Evolutionary conservation across 2,888 invertebrate species (phyloP).

Genomic region (Cryptophagus acutangulus): DNA sequence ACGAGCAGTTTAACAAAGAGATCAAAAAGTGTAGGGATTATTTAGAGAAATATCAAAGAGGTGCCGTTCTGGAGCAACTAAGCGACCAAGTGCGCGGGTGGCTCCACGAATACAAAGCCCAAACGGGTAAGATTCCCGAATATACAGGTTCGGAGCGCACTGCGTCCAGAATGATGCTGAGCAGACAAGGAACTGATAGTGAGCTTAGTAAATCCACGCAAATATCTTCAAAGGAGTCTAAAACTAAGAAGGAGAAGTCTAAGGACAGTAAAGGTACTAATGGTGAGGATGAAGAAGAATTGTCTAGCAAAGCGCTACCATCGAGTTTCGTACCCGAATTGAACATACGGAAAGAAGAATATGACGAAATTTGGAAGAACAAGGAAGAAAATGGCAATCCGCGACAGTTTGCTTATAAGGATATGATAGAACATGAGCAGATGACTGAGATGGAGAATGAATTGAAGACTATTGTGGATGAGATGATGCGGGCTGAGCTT

Average conservation of each 20-base stretch:
- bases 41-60: constrained; percentile 66
- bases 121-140: constrained; percentile 84
- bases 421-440: constrained; percentile 82
- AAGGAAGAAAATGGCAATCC: constrained; percentile 72
- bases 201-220: constrained; percentile 75
- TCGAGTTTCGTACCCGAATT: constrained; percentile 72
- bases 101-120: constrained; percentile 77
- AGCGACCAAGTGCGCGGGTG: constrained; percentile 82
- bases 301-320: constrained; percentile 61
- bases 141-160: constrained; percentile 89
- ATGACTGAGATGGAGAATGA: constrained; percentile 77
- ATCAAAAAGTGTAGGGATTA: constrained; percentile 58
- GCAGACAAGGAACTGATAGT: constrained; percentile 75
- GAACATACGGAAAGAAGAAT: constrained; percentile 67
- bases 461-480: constrained; percentile 75
- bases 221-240: constrained; percentile 71
- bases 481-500: constrained; percentile 66
- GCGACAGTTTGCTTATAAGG: constrained; percentile 70
- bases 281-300: constrained; percentile 61
- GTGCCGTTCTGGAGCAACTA: constrained; percentile 78
- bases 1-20: constrained; percentile 66
- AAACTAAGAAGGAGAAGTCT: constrained; percentile 64
- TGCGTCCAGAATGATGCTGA: constrained; percentile 80
- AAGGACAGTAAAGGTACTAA: constrained; percentile 53
- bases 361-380: constrained; percentile 77